Evolutionary conservation across 2,113 vertebrate genomes (phyloP), one percentile per base, ranked within the genome.

Genomic region (Riparia riparia): DNA sequence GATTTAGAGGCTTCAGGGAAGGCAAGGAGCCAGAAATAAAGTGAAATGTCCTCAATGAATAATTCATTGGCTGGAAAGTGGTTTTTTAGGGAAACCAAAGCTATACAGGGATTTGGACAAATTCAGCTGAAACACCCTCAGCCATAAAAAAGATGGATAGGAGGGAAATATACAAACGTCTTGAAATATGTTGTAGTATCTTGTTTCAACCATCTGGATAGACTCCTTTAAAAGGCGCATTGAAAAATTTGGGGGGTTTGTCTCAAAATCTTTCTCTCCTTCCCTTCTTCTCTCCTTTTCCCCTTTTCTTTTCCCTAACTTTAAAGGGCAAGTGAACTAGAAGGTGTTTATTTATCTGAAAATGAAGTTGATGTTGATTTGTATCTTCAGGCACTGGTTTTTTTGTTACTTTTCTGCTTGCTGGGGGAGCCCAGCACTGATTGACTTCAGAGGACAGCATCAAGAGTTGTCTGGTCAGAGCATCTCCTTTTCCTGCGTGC

Each of bases 101-200:
- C 60, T 83, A 41, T 70, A 51, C 39, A 83, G 91, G 93, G 63
- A 83, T 95, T 93, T 86, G 89, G 72, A 78, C 83, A 95, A 93
- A 89, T 86, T 63, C 71, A 89, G 56, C 86, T 95, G 80, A 90
- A 96, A 81, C n/a, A 34, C 42, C 63, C 39, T 65, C 29, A 78
- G 72, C 39, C 65, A 78, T 95, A 94, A 97, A 95, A 91, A 90
- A 96, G 91, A 97, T 90, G 71, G 68, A 86, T 95, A 63, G 86
- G 68, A 89, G 51, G 42, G 77, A 44, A 93, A 78, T 86, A 78
- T 5, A 70, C 2, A 2, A 54, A 92, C 83, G 87, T 86, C 47
- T 63, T 86, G 68, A 95, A 95, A 72, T 90, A 89, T 21, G 18
- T 54, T 84, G 29, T 66, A 84, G 28, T 94, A 89, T 92, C 79